Evolutionary conservation across 1,140 invertebrate genomes (phyloP), one percentile per base, ranked within the genome.

Genomic region (Anoplolepis gracilipes): DNA sequence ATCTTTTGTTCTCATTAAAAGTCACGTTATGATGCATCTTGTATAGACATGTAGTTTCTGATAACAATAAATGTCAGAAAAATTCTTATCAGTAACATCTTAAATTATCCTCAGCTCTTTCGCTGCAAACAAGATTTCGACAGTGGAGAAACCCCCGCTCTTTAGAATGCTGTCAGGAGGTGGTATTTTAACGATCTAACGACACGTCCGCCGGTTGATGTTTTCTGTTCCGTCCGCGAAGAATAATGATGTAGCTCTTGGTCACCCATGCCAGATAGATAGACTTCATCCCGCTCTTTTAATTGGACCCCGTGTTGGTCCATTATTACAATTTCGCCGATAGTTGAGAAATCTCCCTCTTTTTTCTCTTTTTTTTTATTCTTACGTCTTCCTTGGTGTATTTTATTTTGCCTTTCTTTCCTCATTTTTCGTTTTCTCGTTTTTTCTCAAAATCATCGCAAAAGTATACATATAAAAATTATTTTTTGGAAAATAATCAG

Each of bases 291-390:
- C 42, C 82, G 77, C 76, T 77, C 84, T 87, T 93, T 95, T 95
- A 94, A 94, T 94, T 94, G 93, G 94, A 87, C 79, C 84, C 90
- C 90, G 72, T 94, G 94, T 95, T 93, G 88, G 90, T 76, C 86
- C 91, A 90, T 91, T 94, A 94, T 95, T 93, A 90, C 89, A 75
- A 84, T 78, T 82, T 86, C 90, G 70, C 84, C 92, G 86, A 92
- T 93, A 92, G 90, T 92, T 90, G 82, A 85, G 42, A 77, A 72
- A 86, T 88, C 57, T 85, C 79, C 77, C 72, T 85, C 39, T 49
- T 8, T 78, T 46, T 62, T 86, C 69, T 79, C 75, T 88, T 55
- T 69, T 53, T 22, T 75, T 76, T 82, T 87, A 57, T 85, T 86
- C 87, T 81, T 69, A 85, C 76, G 67, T 85, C 73, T 87, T 79